Percentiles rank a stretch among this genome's conserved stretches.
Evolutionary conservation across 2,888 invertebrate genomes (phyloP).

Genomic region (Scelioninae gen. 1): DNA sequence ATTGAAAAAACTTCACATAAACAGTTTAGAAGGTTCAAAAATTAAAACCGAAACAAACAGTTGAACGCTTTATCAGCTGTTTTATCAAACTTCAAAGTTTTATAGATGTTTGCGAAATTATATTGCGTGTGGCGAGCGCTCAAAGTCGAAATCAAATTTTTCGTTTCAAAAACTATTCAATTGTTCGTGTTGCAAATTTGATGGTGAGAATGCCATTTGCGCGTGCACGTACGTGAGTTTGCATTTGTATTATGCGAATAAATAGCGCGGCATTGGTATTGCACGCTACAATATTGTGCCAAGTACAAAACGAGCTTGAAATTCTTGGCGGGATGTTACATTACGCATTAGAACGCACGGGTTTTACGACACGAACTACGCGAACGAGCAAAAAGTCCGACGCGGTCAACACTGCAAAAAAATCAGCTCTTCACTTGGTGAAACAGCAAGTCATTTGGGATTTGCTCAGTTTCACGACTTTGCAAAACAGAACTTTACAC

Average conservation of each 20-base stretch:
- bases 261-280: conserved; percentile 52
- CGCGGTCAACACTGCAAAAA: conserved; percentile 42
- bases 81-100: conserved; percentile 49
- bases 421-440: conserved; percentile 17
- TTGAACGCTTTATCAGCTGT: conserved; percentile 36
- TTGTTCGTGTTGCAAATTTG: conserved; percentile 57
- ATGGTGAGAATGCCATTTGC: conserved; percentile 47
- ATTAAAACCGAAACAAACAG: conserved; percentile 37
- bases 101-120: conserved; percentile 50
- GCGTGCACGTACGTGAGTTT: conserved; percentile 25
- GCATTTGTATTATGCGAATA: conserved; percentile 48
- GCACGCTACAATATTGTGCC: conserved; percentile 55
- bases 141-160: conserved; percentile 54
- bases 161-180: conserved; percentile 58
- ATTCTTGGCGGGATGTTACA: conserved; percentile 55
- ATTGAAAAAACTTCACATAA: too few species aligned
- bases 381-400: conserved; percentile 39
- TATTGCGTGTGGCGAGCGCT: conserved; percentile 48
- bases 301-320: conserved; percentile 59
- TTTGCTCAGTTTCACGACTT: conserved; percentile 4
- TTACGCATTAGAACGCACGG: conserved; percentile 53
- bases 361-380: conserved; percentile 25
- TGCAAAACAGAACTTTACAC: conserved; percentile 4
- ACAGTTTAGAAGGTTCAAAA: neutral
- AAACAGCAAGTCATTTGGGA: conserved; percentile 42